A percentile compares a stretch with the other conserved stretches of the same genome.
These are phyloP conservation scores for Silurus lanzhouensis DNA, from an alignment of 2,797 vertebrate species.

Conservation along the genomic window DNA sequence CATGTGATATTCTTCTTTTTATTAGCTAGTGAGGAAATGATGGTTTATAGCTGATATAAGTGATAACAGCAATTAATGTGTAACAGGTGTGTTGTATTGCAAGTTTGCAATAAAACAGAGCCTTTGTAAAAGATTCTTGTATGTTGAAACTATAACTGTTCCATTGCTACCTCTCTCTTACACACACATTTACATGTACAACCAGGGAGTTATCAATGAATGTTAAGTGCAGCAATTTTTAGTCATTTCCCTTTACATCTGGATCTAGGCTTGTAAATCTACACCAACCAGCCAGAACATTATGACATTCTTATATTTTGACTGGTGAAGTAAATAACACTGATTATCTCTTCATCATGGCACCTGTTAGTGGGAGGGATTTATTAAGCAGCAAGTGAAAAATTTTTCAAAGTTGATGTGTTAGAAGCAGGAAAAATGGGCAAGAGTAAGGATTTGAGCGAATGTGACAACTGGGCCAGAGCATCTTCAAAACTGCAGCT, in stretches of 20 bases:
- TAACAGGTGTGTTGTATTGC: neutral
- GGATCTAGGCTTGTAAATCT: neutral
- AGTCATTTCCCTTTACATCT: neutral
- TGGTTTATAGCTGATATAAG: neutral
- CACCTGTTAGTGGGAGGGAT: too few relatives aligned
- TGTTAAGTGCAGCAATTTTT: neutral
- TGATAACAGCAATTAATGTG: neutral
- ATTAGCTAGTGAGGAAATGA: neutral
- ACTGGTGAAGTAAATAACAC: too few relatives aligned
- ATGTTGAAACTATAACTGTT: neutral
- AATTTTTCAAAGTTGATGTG: too few relatives aligned
- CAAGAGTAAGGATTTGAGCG: too few relatives aligned
- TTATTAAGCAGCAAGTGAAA: too few relatives aligned
- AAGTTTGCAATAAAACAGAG: neutral
- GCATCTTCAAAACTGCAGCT: too few relatives aligned
- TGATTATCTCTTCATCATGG: too few relatives aligned
- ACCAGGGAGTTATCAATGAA: neutral
- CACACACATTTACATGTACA: neutral
- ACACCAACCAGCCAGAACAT: too few relatives aligned
- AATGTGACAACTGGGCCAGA: too few relatives aligned
- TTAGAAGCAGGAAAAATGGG: too few relatives aligned
- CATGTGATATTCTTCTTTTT: neutral
- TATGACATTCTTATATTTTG: too few relatives aligned
- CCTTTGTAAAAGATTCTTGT: neutral
- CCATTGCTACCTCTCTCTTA: neutral